A percentile compares a stretch with the other conserved stretches of the same genome.
These are phyloP conservation scores for Anguilla anguilla DNA, from an alignment of 2,797 vertebrate genomes.

Conservation along the genomic window DNA sequence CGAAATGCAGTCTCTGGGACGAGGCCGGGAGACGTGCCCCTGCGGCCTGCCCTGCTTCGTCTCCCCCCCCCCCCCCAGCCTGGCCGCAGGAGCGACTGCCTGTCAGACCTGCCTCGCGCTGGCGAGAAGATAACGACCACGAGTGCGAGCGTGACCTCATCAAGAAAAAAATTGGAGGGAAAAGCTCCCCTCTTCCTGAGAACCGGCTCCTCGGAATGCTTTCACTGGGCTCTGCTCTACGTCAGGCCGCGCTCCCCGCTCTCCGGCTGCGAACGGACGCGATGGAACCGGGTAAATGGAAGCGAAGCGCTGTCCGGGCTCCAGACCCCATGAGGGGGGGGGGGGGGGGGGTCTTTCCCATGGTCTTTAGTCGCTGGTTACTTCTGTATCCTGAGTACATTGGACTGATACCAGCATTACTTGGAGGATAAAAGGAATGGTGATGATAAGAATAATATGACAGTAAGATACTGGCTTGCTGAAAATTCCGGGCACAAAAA, in stretches of 20 bases:
- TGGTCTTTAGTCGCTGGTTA: constrained; percentile 73
- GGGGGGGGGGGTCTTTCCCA: constrained; percentile 80
- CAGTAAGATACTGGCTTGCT: background rate
- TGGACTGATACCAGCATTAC: constrained; percentile 49
- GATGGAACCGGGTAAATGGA: background rate
- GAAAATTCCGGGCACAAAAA: background rate
- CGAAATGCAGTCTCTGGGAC: constrained; percentile 31
- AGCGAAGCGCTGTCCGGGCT: constrained; percentile 44
- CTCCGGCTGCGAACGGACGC: constrained; percentile 15
- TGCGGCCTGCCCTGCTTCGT: constrained; percentile 41
- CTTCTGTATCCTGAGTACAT: constrained; percentile 44
- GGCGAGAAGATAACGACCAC: constrained; percentile 77
- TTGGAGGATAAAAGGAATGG: constrained; percentile 12
- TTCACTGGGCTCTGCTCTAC: constrained; percentile 84
- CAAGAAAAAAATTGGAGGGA: constrained; percentile 48
- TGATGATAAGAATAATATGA: constrained; percentile 14
- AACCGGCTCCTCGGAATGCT: constrained; percentile 76
- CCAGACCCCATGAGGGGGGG: constrained; percentile 52
- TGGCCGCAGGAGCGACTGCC: constrained; percentile 41
- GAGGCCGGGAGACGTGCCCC: constrained; percentile 52
- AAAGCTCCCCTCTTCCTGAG: constrained; percentile 75
- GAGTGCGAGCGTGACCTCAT: constrained; percentile 79
- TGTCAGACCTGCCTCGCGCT: constrained; percentile 61
- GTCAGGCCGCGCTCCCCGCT: constrained; percentile 61
- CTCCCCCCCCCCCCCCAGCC: background rate